Evolutionary conservation across 2,797 vertebrate genomes (phyloP), one percentile per base, ranked within the genome.

Genomic region (Rhynchotus rufescens): DNA sequence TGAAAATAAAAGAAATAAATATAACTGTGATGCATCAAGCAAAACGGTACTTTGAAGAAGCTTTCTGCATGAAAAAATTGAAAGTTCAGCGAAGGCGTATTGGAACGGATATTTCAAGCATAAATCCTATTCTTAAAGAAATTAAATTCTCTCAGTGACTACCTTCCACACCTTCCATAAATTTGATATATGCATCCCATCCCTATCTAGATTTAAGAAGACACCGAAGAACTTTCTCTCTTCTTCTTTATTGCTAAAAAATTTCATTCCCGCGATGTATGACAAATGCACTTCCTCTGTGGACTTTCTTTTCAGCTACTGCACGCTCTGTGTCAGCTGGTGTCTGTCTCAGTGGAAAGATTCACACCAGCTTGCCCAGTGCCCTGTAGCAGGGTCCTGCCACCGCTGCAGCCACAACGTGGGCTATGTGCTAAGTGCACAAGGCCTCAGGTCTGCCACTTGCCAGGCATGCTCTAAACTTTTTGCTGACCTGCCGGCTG

Each of bases 1-100:
- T 60, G 75, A 76, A 40, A 81, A 76, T 73, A 59, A 12, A 92
- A 92, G 20, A 57, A 84, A 81, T 36, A 84, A 72, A 75, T 44
- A 72, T 6, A 74, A 16, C 52, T 68, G 11, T 4, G 4, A 7
- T 61, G 11, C 6, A 67, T 49, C 30, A 64, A 16, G 57, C 14
- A 71, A 84, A 91, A 80, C 69, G 56, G 32, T 60, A 20, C 4
- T 79, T 91, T 5, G 6, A 79, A 75, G 38, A 88, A 71, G 21
- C 1, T 60, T 93, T 80, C 44, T 74, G 57, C 10, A 36, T 32
- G 17, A 59, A n/a, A 86, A 76, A 9, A 25, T 15, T 15, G 15
- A 56, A 84, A 84, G 51, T 68, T 51, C 44, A 56, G 15, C 51
- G 38, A 66, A 80, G 15, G 42, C 45, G 16, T 54, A 66, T 62